phyloP scores from a whole-genome alignment of 2,113 vertebrate species.

The Ictidomys tridecemlineatus region DNA sequence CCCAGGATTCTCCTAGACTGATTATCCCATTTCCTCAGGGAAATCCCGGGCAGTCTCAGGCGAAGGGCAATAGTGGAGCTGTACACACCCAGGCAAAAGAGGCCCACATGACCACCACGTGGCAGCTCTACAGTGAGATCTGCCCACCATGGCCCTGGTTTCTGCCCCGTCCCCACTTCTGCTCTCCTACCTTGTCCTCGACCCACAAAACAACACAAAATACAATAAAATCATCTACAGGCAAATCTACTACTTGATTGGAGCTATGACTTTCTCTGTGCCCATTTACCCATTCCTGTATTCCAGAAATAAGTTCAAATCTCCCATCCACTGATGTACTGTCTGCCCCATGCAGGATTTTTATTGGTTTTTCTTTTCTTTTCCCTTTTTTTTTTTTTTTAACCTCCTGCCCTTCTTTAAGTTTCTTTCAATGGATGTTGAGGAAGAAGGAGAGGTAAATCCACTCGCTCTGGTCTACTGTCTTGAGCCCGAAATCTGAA shows the following conservation, averaged over 20 bases:
- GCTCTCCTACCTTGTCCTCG: not conserved
- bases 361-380: not conserved
- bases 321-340: not conserved
- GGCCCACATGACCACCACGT: not conserved
- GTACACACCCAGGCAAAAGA: not conserved
- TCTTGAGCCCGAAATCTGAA: not conserved
- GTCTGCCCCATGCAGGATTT: not conserved
- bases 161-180: not conserved
- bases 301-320: conserved; percentile 9
- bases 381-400: too few species aligned
- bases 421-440: not conserved
- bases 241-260: not conserved
- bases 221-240: not conserved
- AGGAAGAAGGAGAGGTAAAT: not conserved
- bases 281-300: not conserved
- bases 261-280: not conserved
- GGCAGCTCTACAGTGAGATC: not conserved
- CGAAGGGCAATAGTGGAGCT: not conserved
- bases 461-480: not conserved
- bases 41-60: not conserved
- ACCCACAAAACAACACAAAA: not conserved
- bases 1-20: not conserved
- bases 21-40: not conserved
- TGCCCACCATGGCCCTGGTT: not conserved
- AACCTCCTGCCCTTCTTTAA: not conserved